phyloP scores from a whole-genome alignment of 2,888 invertebrate genomes.

The Drosophila prostipennis region DNA sequence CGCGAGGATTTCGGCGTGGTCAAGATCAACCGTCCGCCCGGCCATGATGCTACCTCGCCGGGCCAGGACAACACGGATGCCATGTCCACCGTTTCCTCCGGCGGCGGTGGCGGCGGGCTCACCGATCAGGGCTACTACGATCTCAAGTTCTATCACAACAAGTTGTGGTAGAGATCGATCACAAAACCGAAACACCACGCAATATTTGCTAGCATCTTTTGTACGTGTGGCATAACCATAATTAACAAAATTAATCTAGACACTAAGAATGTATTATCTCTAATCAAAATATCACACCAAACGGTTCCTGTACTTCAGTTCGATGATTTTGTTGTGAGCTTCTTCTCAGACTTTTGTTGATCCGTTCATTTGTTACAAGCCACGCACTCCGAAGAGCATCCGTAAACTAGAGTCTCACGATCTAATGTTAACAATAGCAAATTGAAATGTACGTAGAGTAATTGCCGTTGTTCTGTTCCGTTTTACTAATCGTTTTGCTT shows the following conservation, averaged over 20 bases:
- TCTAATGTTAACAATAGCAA: slow-evolving; percentile 37
- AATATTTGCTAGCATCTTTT: slow-evolving; percentile 58
- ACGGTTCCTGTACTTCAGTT: slow-evolving; percentile 69
- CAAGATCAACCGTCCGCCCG: slow-evolving; percentile 82
- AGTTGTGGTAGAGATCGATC: slow-evolving; percentile 87
- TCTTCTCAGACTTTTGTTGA: slow-evolving; percentile 57
- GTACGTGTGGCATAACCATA: slow-evolving; percentile 61
- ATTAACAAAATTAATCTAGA: slow-evolving; percentile 57
- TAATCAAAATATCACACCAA: slow-evolving; percentile 34
- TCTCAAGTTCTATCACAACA: slow-evolving; percentile 91
- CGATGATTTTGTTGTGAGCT: slow-evolving; percentile 52
- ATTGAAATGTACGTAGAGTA: slow-evolving; percentile 34
- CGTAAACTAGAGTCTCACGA: slow-evolving; percentile 32
- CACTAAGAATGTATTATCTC: slow-evolving; percentile 45
- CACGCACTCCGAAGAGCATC: slow-evolving; percentile 62
- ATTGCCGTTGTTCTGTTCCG: neutral
- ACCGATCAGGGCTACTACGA: slow-evolving; percentile 90
- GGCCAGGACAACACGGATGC: slow-evolving; percentile 80
- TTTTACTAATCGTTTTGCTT: slow-evolving; percentile 1
- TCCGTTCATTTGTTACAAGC: slow-evolving; percentile 74
- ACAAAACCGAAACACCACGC: slow-evolving; percentile 15
- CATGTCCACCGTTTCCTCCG: slow-evolving; percentile 80
- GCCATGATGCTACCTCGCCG: slow-evolving; percentile 70
- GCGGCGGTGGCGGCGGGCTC: slow-evolving; percentile 85
- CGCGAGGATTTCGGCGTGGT: slow-evolving; percentile 83